These are phyloP conservation scores for Pelecanoides urinatrix DNA, from an alignment of 2,113 vertebrate genomes.

Conservation along the genomic window DNA sequence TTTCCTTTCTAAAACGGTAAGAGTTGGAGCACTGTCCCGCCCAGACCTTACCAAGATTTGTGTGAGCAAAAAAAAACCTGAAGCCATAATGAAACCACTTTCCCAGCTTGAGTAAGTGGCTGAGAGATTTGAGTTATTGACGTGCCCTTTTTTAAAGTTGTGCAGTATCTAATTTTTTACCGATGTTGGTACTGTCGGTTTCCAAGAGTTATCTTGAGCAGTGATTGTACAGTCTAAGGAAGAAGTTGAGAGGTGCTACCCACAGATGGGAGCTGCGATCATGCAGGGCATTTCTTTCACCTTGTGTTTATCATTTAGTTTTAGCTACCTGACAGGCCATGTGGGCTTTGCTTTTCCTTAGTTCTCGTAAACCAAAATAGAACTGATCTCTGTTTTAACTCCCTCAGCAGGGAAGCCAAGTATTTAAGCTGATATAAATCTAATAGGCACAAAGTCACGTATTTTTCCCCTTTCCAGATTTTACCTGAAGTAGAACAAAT, in stretches of 20 bases:
- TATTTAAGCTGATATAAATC: neutral
- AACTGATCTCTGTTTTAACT: neutral
- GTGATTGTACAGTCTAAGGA: neutral
- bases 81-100: neutral
- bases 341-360: neutral
- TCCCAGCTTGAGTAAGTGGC: neutral
- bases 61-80: neutral
- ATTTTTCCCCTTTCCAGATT: neutral
- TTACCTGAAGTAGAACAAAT: neutral
- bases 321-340: neutral
- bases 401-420: neutral
- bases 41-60: neutral
- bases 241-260: neutral
- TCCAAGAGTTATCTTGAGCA: neutral
- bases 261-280: neutral
- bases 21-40: neutral
- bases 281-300: neutral
- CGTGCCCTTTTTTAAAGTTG: neutral
- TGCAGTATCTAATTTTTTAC: neutral
- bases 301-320: neutral
- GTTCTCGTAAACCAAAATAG: neutral
- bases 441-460: rapidly evolving
- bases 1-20: neutral
- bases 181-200: rapidly evolving
- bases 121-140: neutral